Conservation (phyloP, 53 echinoderm and acorn worm species). For the Echinometra lucunter region DNA sequence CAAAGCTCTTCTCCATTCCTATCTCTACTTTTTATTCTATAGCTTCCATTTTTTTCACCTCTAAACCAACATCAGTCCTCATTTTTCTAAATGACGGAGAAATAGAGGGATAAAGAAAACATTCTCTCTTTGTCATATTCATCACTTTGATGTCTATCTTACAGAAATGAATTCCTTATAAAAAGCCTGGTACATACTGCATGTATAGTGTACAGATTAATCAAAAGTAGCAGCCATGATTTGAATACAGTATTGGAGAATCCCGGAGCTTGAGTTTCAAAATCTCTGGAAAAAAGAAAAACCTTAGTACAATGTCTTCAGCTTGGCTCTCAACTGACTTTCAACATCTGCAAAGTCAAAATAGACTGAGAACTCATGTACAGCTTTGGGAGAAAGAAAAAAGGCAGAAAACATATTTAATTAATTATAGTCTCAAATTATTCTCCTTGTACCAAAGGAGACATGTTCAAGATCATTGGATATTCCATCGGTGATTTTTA, state of each 20-base stretch:
- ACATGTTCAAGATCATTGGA: too few relatives aligned
- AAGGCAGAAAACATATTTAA: too few relatives aligned
- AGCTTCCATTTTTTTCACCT: neutral
- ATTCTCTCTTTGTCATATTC: neutral
- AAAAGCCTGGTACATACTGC: neutral
- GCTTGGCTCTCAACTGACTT: too few relatives aligned
- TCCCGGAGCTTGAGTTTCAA: neutral
- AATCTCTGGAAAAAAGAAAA: neutral
- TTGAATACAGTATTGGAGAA: neutral
- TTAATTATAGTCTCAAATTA: too few relatives aligned
- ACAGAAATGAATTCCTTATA: neutral
- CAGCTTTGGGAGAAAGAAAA: too few relatives aligned
- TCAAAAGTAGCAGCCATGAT: neutral
- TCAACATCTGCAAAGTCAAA: too few relatives aligned
- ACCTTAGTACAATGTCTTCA: neutral
- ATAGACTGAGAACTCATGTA: too few relatives aligned
- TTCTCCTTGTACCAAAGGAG: too few relatives aligned
- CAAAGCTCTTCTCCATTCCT: neutral
- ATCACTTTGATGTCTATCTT: neutral
- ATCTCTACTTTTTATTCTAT: neutral
- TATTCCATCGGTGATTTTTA: too few relatives aligned
- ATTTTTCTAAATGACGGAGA: conserved; percentile 8
- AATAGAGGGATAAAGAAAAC: neutral
- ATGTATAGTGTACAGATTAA: neutral
- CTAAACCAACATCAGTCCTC: neutral